These are phyloP conservation scores for Alosa sapidissima DNA, from an alignment of 2,797 vertebrate genomes.

Conservation along the genomic window DNA sequence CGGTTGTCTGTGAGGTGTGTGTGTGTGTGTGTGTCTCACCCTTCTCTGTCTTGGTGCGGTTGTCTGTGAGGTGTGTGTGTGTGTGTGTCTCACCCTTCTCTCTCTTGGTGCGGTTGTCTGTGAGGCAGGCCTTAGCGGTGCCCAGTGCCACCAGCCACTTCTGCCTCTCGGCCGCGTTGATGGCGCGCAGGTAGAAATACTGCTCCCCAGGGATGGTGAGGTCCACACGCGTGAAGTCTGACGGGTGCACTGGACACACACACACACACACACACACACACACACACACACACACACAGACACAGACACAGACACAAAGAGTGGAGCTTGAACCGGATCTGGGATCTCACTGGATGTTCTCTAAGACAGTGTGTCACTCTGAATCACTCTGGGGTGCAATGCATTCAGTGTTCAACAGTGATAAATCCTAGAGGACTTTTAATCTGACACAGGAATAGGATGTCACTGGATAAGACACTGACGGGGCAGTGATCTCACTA, in stretches of 20 bases:
- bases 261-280: slow-evolving; percentile 9
- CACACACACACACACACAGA: background rate
- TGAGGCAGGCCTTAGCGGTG: slow-evolving; percentile 96
- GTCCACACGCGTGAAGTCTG: slow-evolving; percentile 93
- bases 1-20: slow-evolving; percentile 1
- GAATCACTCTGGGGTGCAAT: too few species aligned
- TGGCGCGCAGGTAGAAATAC: slow-evolving; percentile 96
- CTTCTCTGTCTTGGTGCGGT: slow-evolving; percentile 94
- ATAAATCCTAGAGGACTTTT: too few species aligned
- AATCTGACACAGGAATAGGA: too few species aligned
- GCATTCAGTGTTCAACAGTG: too few species aligned
- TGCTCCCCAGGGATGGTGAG: slow-evolving; percentile 97
- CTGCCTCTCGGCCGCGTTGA: slow-evolving; percentile 94
- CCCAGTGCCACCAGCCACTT: slow-evolving; percentile 97
- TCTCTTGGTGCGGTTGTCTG: slow-evolving; percentile 93
- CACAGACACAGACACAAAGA: too few species aligned
- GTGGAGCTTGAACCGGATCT: too few species aligned
- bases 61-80: slow-evolving; percentile 80
- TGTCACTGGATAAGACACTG: too few species aligned
- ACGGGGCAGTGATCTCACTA: too few species aligned
- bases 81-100: slow-evolving; percentile 81
- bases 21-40: slow-evolving; percentile 62
- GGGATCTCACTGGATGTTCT: too few species aligned
- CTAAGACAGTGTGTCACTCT: too few species aligned
- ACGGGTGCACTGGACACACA: slow-evolving; percentile 81